A percentile compares a stretch with the other conserved stretches of the same genome.
Evolutionary conservation across 2,888 invertebrate species (phyloP).

Genomic region (Anaspis maculata): DNA sequence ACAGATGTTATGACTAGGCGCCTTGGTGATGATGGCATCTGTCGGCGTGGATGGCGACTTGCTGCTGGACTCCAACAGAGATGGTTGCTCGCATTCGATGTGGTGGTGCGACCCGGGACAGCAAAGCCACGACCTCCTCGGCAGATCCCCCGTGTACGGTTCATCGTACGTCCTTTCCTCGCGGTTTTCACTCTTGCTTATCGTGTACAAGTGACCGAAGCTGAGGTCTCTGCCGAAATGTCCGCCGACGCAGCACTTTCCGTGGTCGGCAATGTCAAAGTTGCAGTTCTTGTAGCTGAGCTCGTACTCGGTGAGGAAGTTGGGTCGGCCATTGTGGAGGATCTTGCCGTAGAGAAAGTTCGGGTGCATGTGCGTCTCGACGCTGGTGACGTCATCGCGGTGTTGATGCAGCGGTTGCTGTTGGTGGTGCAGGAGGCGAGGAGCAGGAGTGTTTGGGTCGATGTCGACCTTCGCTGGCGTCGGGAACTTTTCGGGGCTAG

Average conservation of each 20-base stretch:
- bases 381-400: slow-evolving; percentile 19
- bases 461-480: no score
- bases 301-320: slow-evolving; percentile 33
- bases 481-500: slow-evolving; percentile 46
- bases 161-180: slow-evolving; percentile 42
- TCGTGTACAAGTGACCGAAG: slow-evolving; percentile 43
- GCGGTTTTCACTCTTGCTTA: slow-evolving; percentile 39
- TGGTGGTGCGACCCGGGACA: slow-evolving; percentile 41
- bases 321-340: slow-evolving; percentile 29
- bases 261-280: slow-evolving; percentile 26
- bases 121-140: slow-evolving; percentile 44
- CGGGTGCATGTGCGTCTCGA: slow-evolving; percentile 31
- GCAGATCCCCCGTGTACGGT: slow-evolving; percentile 39
- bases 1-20: slow-evolving; percentile 28
- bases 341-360: slow-evolving; percentile 32
- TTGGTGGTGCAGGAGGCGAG: no score
- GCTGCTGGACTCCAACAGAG: slow-evolving; percentile 28
- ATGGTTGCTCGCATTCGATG: slow-evolving; percentile 34
- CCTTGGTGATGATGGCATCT: slow-evolving; percentile 27
- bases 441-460: no score
- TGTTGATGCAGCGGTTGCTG: slow-evolving; percentile 9
- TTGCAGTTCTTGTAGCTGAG: slow-evolving; percentile 31
- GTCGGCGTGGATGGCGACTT: slow-evolving; percentile 27
- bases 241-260: slow-evolving; percentile 34
- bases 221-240: slow-evolving; percentile 32